Evolutionary conservation across 2,797 vertebrate species (phyloP), one percentile per base, ranked within the genome.

Genomic region (Rhynchotus rufescens): DNA sequence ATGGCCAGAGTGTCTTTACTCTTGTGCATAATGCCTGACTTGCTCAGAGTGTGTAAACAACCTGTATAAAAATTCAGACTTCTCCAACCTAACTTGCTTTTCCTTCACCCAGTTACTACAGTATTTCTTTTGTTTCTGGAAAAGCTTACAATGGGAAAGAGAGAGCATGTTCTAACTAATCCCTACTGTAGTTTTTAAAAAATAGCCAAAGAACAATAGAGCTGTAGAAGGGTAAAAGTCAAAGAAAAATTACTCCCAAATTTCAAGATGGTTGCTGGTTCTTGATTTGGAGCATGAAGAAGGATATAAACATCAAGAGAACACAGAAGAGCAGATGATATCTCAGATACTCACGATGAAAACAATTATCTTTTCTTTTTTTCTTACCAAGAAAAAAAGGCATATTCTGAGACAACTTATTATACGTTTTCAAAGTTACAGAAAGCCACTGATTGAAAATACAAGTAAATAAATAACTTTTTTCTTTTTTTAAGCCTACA

Each of bases 41-140:
- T 30, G 69, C 36, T 28, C 2, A 1, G 71, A 19, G 22, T 44
- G 25, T 1, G 0, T 4, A 59, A 59, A 25, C 28, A 44, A 49
- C 38, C 49, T 51, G 49, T 2, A 2, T 4, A 13, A 30, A 84
- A 84, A 88, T 7, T 15, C 38, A 21, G 7, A 9, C 60, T 74
- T 25, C 64, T 40, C 32, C 30, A 45, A 5, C 12, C 15, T 15
- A n/a, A 4, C 10, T 7, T 60, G 4, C 10, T 8, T 60, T 89
- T 81, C 64, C 42, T 49, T 30, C 38, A 56, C 10, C 2, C 6
- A n/a, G 2, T 34, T 47, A 22, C 9, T n/a, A 23, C 36, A 54
- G 28, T n/a, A n/a, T 40, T n/a, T 47, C 51, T 62, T 0, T 32
- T 45, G 4, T n/a, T 84, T 40, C 45, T 2, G 0, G 10, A 28